Evolutionary conservation across 2,888 invertebrate genomes (phyloP), one percentile per base, ranked within the genome.

Genomic region (Bembecia ichneumoniformis): DNA sequence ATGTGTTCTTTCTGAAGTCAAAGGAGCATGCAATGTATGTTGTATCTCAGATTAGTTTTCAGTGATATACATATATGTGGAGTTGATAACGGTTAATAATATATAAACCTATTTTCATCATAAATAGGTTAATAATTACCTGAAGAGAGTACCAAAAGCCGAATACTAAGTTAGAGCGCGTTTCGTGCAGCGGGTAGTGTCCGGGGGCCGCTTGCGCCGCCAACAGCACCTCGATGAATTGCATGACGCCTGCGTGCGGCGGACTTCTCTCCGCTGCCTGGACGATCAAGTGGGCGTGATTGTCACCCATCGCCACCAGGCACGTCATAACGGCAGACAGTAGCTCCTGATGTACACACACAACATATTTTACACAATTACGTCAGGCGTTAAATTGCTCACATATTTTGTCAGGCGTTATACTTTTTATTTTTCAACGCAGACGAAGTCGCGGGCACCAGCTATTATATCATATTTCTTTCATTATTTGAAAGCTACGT

Each of bases 71-170:
- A 34, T 3, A 1, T 17, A 1, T 20, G 7, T 7, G 20, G 0
- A 7, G 20, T 20, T 3, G n/a, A n/a, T n/a, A n/a, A n/a, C n/a
- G n/a, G n/a, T n/a, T n/a, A n/a, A n/a, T n/a, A n/a, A n/a, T n/a
- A n/a, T n/a, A n/a, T n/a, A n/a, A n/a, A n/a, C n/a, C n/a, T n/a
- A n/a, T n/a, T n/a, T n/a, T n/a, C n/a, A n/a, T n/a, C n/a, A n/a
- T n/a, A n/a, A n/a, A n/a, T n/a, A 7, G 7, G 20, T 49, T 20
- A 28, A 28, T 28, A 52, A 68, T 74, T 66, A 94, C 95, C 89
- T 97, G 97, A 49, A 97, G 78, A 50, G 94, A 92, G 72, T 95
- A 97, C 97, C 97, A 97, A 76, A 97, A 96, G 3, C 94, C 94
- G 79, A 97, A 93, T 0, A 96, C 91, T 56, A 96, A 89, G 52